Evolutionary conservation across 2,888 invertebrate genomes (phyloP).

Genomic region (Drosophila kambysellisi): DNA sequence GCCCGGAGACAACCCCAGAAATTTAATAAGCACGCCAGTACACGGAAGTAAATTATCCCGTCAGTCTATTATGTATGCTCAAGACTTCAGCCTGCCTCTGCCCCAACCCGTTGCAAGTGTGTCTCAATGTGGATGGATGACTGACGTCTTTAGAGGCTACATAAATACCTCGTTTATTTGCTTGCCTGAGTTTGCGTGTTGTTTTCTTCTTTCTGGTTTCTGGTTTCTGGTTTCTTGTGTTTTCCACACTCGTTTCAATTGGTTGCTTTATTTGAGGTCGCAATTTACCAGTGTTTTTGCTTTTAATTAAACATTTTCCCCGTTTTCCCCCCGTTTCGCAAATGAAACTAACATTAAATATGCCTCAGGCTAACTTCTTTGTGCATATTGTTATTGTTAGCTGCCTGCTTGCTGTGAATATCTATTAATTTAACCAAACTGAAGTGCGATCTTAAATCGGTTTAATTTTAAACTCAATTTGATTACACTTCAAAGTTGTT

Average conservation of each 20-base stretch:
- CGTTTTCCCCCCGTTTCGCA: neutral
- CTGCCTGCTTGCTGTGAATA: constrained; percentile 13
- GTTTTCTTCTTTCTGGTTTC: constrained; percentile 43
- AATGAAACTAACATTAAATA: constrained; percentile 45
- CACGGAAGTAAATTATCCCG: constrained; percentile 78
- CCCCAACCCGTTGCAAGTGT: neutral
- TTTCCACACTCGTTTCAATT: constrained; percentile 67
- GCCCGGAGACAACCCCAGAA: constrained; percentile 72
- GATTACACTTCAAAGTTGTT: neutral
- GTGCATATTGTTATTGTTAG: constrained; percentile 38
- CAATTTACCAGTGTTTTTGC: constrained; percentile 61
- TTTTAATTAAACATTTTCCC: constrained; percentile 75
- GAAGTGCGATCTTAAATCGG: neutral
- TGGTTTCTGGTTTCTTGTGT: constrained; percentile 22
- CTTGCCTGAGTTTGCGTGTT: constrained; percentile 51
- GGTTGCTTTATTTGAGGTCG: constrained; percentile 78
- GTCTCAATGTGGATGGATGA: constrained; percentile 9
- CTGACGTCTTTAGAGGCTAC: constrained; percentile 62
- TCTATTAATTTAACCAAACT: constrained; percentile 21
- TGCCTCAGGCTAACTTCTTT: constrained; percentile 19
- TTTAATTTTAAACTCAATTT: neutral
- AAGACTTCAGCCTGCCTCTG: neutral
- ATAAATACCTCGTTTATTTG: constrained; percentile 78
- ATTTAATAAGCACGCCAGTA: constrained; percentile 81
- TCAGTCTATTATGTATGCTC: constrained; percentile 74